Evolutionary conservation across 2,113 vertebrate species (phyloP).

Genomic region (Jaculus jaculus): DNA sequence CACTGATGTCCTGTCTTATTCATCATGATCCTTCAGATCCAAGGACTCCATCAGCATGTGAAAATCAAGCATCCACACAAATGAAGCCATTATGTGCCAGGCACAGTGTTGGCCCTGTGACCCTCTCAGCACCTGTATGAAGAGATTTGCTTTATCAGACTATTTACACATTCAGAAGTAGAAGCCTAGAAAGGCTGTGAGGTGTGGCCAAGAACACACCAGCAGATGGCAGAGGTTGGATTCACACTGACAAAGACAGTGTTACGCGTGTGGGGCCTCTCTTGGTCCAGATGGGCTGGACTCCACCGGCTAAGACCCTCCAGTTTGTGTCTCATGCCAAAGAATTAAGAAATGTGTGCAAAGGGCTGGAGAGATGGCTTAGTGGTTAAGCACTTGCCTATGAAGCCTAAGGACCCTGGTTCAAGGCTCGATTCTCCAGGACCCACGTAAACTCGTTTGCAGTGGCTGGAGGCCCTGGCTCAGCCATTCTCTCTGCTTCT

Average conservation of each 20-base stretch:
- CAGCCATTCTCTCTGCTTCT: too few relatives aligned
- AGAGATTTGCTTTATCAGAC: background rate
- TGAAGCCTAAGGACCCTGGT: too few relatives aligned
- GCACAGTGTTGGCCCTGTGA: background rate
- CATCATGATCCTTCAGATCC: background rate
- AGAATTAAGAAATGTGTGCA: too few relatives aligned
- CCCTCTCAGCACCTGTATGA: background rate
- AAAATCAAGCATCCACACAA: background rate
- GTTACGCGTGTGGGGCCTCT: too few relatives aligned
- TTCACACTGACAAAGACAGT: background rate
- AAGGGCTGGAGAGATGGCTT: too few relatives aligned
- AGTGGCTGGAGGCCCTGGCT: too few relatives aligned
- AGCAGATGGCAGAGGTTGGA: conserved; percentile 6
- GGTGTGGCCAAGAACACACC: background rate
- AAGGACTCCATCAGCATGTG: background rate
- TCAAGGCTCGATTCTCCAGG: too few relatives aligned
- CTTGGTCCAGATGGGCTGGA: too few relatives aligned
- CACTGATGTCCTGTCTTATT: background rate
- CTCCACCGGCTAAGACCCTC: too few relatives aligned
- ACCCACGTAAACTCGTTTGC: too few relatives aligned
- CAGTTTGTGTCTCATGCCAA: too few relatives aligned
- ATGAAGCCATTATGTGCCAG: background rate
- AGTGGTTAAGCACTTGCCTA: too few relatives aligned
- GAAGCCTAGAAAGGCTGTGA: background rate
- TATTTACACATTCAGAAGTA: background rate